Evolutionary conservation across 2,797 vertebrate genomes (phyloP), one percentile per base, ranked within the genome.

Genomic region (Oceanodroma leucorhoa): DNA sequence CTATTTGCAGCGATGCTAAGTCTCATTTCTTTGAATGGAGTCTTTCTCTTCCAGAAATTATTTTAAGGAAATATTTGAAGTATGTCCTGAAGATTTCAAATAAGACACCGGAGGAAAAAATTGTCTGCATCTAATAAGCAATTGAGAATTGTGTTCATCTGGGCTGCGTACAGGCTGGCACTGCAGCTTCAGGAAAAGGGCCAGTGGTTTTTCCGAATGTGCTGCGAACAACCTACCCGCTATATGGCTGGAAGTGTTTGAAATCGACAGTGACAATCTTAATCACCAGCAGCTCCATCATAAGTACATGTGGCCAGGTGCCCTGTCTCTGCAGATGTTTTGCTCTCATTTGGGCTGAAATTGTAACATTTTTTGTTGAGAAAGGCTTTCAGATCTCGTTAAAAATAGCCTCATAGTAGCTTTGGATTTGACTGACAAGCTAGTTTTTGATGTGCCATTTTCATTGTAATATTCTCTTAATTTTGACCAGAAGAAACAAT

Each of bases 171-270:
- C 30, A 54, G 43, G 40, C 62, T 79, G 58, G 66, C 21, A 61
- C 45, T 60, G 50, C 61, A 85, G 82, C 64, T 65, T 91, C 18
- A 18, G 51, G 57, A 93, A 61, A 83, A 83, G n/a, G 76, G 36
- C 54, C 64, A 58, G 51, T 58, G 65, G 17, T 82, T 66, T 77
- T 45, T 64, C 40, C 11, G 13, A n/a, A 32, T 5, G 38, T 0
- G 0, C 32, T 77, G n/a, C 0, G 0, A 69, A 79, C 40, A 62
- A 15, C 21, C 29, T 84, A 24, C 22, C 41, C 0, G 0, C 43
- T n/a, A 32, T 23, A 45, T 0, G 7, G 32, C 82, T 82, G 58
- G 51, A 87, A 67, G 19, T 62, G n/a, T 78, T 93, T 1, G 3
- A 57, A 79, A 81, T 69, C 61, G 87, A 53, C 36, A 34, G 11